A percentile compares a stretch with the other conserved stretches of the same genome.
These are phyloP conservation scores for Arctocebus calabarensis DNA, from an alignment of 2,797 vertebrate genomes.

Conservation along the genomic window DNA sequence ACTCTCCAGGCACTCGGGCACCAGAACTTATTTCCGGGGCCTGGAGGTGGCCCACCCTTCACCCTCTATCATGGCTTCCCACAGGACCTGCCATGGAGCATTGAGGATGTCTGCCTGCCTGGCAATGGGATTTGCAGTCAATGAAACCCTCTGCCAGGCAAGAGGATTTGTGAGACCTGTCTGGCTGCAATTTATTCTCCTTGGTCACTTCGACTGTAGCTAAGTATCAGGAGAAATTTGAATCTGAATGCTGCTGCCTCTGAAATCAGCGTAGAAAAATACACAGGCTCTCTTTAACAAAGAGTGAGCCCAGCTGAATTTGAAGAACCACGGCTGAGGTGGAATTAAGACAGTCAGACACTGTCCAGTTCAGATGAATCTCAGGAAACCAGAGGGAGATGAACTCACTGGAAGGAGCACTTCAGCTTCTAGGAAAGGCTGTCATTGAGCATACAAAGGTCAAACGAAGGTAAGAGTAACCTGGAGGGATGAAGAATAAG, in stretches of 20 bases:
- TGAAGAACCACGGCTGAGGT: background rate
- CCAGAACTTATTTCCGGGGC: background rate
- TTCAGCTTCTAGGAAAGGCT: background rate
- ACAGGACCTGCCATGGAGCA: background rate
- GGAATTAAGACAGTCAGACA: conserved; percentile 54
- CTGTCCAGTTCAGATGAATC: background rate
- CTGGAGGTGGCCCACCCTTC: background rate
- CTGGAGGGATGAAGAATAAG: background rate
- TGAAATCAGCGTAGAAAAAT: conserved; percentile 65
- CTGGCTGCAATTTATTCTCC: conserved; percentile 58
- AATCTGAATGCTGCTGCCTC: conserved; percentile 75
- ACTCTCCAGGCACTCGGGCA: background rate
- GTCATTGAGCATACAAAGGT: background rate
- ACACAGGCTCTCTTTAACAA: conserved; percentile 44
- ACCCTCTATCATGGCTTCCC: background rate
- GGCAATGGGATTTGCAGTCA: conserved; percentile 47
- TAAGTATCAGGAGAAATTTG: conserved; percentile 70
- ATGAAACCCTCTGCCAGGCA: conserved; percentile 10
- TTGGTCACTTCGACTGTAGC: conserved; percentile 63
- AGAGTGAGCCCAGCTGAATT: background rate
- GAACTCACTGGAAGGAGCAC: background rate
- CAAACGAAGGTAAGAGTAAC: background rate
- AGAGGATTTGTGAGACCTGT: background rate
- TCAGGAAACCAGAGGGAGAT: conserved; percentile 40
- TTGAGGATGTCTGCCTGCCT: conserved; percentile 14